phyloP scores from a whole-genome alignment of 2,113 vertebrate genomes.

The Dicaeum eximium region DNA sequence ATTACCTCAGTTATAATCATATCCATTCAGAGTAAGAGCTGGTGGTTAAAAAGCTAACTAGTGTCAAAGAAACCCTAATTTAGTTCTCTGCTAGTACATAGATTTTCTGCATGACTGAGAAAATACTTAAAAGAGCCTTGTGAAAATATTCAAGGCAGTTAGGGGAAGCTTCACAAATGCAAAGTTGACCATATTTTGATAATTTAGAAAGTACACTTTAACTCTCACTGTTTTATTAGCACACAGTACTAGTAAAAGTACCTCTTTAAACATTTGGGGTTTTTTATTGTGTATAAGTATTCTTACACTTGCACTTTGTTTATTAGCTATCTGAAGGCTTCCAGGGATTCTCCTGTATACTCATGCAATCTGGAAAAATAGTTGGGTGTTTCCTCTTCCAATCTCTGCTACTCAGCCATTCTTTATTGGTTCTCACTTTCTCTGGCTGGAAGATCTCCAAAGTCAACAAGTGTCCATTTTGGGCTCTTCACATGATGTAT shows the following conservation, averaged over 20 bases:
- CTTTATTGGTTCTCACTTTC: background rate
- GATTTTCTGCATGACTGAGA: background rate
- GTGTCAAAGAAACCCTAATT: background rate
- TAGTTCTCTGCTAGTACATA: background rate
- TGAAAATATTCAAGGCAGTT: background rate
- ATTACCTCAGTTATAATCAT: background rate
- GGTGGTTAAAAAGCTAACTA: background rate
- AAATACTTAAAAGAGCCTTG: background rate
- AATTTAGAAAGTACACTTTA: background rate
- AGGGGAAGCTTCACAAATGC: background rate
- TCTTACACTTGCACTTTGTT: background rate
- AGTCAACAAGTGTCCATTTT: background rate
- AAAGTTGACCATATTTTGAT: background rate
- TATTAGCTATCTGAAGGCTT: background rate
- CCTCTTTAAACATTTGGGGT: background rate
- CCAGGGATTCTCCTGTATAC: background rate
- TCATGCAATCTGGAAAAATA: background rate
- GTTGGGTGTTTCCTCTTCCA: background rate
- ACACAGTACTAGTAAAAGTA: background rate
- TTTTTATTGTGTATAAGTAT: background rate
- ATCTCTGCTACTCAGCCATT: background rate
- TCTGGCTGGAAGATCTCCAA: background rate
- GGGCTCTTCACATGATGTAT: background rate
- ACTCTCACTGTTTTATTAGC: background rate
- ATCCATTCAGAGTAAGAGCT: background rate